These are phyloP conservation scores for Cetoscarus ocellatus DNA, from an alignment of 2,797 vertebrate genomes.

Conservation along the genomic window DNA sequence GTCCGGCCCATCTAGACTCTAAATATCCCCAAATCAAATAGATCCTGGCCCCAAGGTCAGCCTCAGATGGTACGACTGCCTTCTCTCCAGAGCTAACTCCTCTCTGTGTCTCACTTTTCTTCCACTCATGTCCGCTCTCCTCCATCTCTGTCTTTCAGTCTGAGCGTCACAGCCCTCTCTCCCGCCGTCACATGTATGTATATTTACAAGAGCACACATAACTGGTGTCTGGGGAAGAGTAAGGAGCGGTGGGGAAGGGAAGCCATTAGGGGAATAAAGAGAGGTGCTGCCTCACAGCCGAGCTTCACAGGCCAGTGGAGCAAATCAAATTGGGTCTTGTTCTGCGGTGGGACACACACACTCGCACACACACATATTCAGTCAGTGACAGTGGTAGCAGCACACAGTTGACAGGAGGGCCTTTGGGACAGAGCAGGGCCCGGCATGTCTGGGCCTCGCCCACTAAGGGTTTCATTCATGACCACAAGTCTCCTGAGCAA, in stretches of 20 bases:
- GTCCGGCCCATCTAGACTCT: conserved; percentile 83
- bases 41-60: conserved; percentile 89
- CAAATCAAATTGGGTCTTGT: conserved; percentile 99
- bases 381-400: conserved; percentile 64
- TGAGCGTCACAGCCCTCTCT: conserved; percentile 40
- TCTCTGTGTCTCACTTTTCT: conserved; percentile 56
- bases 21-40: conserved; percentile 88
- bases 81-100: conserved; percentile 19
- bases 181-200: conserved; percentile 87
- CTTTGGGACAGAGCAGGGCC: conserved; percentile 74
- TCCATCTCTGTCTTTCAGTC: conserved; percentile 34
- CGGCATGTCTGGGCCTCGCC: conserved; percentile 70
- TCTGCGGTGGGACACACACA: conserved; percentile 64
- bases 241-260: conserved; percentile 85
- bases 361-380: conserved; percentile 23
- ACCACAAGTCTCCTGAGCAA: conserved; percentile 64
- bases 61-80: conserved; percentile 79
- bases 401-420: conserved; percentile 65
- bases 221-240: conserved; percentile 91
- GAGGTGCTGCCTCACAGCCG: conserved; percentile 91
- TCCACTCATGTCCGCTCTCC: conserved; percentile 25
- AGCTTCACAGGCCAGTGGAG: conserved; percentile 98
- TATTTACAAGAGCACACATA: conserved; percentile 97
- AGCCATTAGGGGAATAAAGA: conserved; percentile 95
- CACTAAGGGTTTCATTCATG: conserved; percentile 64